Evolutionary conservation across 2,888 invertebrate species (phyloP).

Genomic region (Orgyia antiqua): DNA sequence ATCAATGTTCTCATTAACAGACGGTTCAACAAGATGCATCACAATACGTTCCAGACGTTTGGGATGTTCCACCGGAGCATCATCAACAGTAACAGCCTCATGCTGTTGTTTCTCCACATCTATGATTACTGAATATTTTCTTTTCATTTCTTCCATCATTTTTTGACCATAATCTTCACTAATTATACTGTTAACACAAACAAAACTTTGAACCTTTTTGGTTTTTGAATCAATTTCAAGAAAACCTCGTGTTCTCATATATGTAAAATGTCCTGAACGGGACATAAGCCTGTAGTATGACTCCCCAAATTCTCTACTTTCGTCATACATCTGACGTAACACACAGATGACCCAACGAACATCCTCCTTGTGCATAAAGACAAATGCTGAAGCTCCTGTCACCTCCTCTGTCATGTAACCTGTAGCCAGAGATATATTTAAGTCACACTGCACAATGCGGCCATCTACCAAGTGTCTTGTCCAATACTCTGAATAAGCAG

Average conservation of each 20-base stretch:
- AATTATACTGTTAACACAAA: conserved; percentile 89
- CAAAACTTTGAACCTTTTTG: conserved; percentile 89
- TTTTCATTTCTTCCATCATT: conserved; percentile 88
- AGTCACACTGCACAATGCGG: conserved; percentile 92
- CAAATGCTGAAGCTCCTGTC: conserved; percentile 91
- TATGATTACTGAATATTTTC: conserved; percentile 84
- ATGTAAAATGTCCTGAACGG: conserved; percentile 90
- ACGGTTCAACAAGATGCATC: conserved; percentile 78
- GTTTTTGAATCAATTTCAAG: conserved; percentile 88
- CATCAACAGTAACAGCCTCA: conserved; percentile 41
- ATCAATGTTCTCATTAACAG: conserved; percentile 48
- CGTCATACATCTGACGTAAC: conserved; percentile 92
- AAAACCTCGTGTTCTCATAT: conserved; percentile 89
- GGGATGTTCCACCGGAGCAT: conserved; percentile 82
- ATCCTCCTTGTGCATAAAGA: conserved; percentile 93
- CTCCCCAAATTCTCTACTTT: conserved; percentile 88
- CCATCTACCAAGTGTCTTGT: conserved; percentile 94
- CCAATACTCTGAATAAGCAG: conserved; percentile 89
- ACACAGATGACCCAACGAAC: conserved; percentile 93
- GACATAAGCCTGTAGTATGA: conserved; percentile 92
- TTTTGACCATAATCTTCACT: conserved; percentile 86
- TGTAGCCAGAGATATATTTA: conserved; percentile 91
- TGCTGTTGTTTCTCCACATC: conserved; percentile 65
- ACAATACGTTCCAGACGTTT: conserved; percentile 84
- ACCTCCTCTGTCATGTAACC: conserved; percentile 95